Evolutionary conservation across 2,113 vertebrate genomes (phyloP).

Genomic region (Ceyx margarethae): DNA sequence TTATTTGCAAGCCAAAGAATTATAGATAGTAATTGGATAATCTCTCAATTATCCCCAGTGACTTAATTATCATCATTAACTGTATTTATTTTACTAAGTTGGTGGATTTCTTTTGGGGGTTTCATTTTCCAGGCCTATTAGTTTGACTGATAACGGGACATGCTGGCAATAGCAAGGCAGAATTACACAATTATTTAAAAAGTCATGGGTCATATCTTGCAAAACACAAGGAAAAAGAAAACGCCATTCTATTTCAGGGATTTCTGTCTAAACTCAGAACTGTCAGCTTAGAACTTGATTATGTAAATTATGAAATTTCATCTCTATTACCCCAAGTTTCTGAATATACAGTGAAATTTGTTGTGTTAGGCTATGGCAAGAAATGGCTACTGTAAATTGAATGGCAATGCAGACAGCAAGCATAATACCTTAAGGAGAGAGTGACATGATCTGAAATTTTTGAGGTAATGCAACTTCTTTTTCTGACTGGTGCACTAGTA

Average conservation of each 20-base stretch:
- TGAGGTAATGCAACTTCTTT: background rate
- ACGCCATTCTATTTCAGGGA: background rate
- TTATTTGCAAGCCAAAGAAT: constrained; percentile 58
- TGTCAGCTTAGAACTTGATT: background rate
- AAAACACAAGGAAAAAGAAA: background rate
- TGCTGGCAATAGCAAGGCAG: background rate
- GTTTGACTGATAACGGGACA: constrained; percentile 43
- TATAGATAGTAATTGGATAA: constrained; percentile 68
- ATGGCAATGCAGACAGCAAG: background rate
- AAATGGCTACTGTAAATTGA: background rate
- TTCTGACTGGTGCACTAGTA: background rate
- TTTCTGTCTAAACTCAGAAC: background rate
- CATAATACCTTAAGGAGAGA: background rate
- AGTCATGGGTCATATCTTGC: background rate
- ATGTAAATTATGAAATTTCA: background rate
- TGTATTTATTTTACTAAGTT: constrained; percentile 68
- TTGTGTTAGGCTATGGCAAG: background rate
- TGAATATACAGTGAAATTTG: background rate
- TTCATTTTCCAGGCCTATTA: constrained; percentile 52
- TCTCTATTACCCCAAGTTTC: background rate
- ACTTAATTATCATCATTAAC: constrained; percentile 70
- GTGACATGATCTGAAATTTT: background rate
- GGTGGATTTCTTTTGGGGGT: constrained; percentile 58
- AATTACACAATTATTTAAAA: background rate
- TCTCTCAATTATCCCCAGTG: constrained; percentile 63